Conservation (phyloP, 2,113 vertebrate genomes). For the Micronycteris hirsuta region DNA sequence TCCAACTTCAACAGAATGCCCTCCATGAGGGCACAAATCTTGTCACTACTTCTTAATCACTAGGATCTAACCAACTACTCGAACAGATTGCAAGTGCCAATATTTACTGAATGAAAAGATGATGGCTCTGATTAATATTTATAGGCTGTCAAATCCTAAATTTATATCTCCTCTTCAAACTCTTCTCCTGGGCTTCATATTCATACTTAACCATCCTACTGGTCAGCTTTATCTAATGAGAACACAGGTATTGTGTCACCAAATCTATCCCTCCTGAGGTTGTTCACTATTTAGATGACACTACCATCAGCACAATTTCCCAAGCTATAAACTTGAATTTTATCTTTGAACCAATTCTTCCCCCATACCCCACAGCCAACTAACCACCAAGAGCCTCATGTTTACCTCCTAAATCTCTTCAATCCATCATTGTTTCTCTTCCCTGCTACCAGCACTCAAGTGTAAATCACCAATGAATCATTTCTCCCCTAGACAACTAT, state of each 20-base stretch:
- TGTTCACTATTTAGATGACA: conserved; percentile 12
- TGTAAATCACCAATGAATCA: background rate
- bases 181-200: background rate
- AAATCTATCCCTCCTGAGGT: background rate
- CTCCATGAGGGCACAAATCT: background rate
- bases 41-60: background rate
- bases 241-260: background rate
- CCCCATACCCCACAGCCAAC: background rate
- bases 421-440: conserved; percentile 20
- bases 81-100: background rate
- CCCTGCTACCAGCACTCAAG: background rate
- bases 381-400: conserved; percentile 25
- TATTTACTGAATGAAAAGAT: conserved; percentile 7
- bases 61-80: background rate
- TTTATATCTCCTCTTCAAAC: conserved; percentile 3
- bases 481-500: conserved; percentile 5
- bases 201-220: background rate
- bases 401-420: conserved; percentile 31
- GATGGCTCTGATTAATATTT: background rate
- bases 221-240: background rate
- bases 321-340: conserved; percentile 13
- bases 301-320: background rate
- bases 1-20: background rate
- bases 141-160: conserved; percentile 4
- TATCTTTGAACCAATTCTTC: background rate